Conservation (phyloP, 2,797 vertebrate genomes). For the Triplophysa yarkandensis region DNA sequence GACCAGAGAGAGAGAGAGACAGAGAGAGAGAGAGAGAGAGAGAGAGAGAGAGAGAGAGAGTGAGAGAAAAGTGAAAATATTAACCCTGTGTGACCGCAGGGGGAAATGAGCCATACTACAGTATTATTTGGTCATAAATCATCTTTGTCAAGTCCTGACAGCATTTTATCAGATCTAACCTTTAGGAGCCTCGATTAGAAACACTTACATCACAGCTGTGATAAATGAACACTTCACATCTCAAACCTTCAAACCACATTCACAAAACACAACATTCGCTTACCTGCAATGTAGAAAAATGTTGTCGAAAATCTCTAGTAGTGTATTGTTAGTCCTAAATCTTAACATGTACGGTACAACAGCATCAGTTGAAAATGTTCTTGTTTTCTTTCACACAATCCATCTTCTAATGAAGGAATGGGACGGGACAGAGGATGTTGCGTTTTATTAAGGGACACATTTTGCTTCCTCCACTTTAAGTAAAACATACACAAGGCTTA, state of each 20-base stretch:
- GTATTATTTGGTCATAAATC: conserved; percentile 98
- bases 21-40: too few relatives aligned
- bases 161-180: conserved; percentile 99
- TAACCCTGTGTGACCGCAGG: conserved; percentile 91
- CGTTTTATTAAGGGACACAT: conserved; percentile 76
- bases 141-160: conserved; percentile 93
- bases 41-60: conserved; percentile 70
- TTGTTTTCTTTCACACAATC: background rate
- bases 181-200: conserved; percentile 99
- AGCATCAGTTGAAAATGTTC: background rate
- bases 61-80: conserved; percentile 87
- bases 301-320: too few relatives aligned
- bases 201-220: conserved; percentile 97
- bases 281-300: background rate
- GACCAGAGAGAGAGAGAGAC: too few relatives aligned
- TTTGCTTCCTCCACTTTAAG: conserved; percentile 83
- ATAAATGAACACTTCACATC: conserved; percentile 75
- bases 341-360: too few relatives aligned
- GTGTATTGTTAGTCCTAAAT: too few relatives aligned
- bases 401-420: background rate
- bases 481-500: conserved; percentile 92
- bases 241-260: background rate
- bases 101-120: conserved; percentile 99
- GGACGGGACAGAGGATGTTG: conserved; percentile 53
- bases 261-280: background rate